phyloP scores from a whole-genome alignment of 2,113 vertebrate species.

The Rousettus leschenaultii region DNA sequence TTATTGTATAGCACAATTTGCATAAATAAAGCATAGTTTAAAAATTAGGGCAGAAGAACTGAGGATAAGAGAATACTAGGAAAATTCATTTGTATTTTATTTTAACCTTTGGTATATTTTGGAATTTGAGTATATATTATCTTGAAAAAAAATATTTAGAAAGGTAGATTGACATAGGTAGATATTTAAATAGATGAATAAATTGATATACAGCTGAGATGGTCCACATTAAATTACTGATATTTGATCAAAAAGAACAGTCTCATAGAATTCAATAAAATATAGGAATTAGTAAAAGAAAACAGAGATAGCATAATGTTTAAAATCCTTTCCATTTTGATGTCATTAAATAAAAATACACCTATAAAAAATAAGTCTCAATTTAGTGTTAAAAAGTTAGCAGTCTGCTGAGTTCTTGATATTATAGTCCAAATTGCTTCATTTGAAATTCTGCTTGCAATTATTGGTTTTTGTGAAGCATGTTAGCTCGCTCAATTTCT shows the following conservation, averaged over 20 bases:
- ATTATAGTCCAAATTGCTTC: not conserved
- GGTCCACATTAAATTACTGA: not conserved
- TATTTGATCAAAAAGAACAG: not conserved
- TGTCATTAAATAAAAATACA: not conserved
- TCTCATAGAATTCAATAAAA: not conserved
- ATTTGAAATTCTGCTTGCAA: constrained; percentile 5
- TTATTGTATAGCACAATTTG: not conserved
- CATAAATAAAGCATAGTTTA: not conserved
- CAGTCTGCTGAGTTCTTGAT: not conserved
- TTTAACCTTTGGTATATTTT: not conserved
- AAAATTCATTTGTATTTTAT: not conserved
- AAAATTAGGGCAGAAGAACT: not conserved
- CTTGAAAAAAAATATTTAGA: not conserved
- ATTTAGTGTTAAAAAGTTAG: not conserved
- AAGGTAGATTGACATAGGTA: not conserved
- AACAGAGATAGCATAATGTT: not conserved
- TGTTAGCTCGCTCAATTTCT: not conserved
- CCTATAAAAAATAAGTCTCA: not conserved
- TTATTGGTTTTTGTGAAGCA: not conserved
- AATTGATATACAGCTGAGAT: not conserved
- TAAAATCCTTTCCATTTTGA: not conserved
- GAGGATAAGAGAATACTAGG: not conserved
- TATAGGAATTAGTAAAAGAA: not conserved
- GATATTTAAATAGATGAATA: not conserved
- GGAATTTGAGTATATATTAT: not conserved